Percentiles rank a stretch among this genome's conserved stretches.
phyloP scores from a whole-genome alignment of 2,113 vertebrate species.

The Hydrolagus affinis region DNA sequence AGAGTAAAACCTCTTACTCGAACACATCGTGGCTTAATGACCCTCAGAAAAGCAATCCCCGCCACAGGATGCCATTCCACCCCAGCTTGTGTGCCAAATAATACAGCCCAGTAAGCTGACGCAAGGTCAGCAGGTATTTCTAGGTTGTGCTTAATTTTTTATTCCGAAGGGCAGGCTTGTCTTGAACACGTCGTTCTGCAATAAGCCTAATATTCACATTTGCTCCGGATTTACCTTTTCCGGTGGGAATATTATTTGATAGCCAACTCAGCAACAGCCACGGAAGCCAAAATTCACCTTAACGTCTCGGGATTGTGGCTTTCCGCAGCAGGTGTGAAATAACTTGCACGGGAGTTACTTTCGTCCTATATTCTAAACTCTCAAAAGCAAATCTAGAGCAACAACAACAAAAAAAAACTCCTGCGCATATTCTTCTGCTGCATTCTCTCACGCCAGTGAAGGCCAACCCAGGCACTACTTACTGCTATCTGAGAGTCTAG shows the following conservation, averaged over 20 bases:
- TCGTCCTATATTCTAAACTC: neutral
- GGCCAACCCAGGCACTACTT: slow-evolving; percentile 47
- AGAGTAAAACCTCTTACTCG: too few species aligned
- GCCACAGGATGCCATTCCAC: too few species aligned
- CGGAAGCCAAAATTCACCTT: neutral
- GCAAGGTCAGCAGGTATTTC: too few species aligned
- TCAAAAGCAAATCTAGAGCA: neutral
- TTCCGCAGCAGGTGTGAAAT: neutral
- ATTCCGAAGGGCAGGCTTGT: neutral
- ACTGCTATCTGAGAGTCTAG: slow-evolving; percentile 67
- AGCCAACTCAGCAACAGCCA: neutral
- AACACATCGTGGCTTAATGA: too few species aligned
- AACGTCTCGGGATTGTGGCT: neutral
- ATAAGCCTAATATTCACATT: neutral
- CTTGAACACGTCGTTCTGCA: neutral
- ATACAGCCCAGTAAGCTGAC: too few species aligned
- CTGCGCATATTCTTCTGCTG: neutral
- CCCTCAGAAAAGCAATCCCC: too few species aligned
- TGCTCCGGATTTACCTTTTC: neutral
- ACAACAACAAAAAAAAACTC: neutral
- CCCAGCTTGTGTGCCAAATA: too few species aligned
- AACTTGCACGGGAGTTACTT: slow-evolving; percentile 26
- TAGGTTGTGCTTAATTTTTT: too few species aligned
- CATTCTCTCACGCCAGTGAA: slow-evolving; percentile 31
- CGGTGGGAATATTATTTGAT: neutral